phyloP scores from a whole-genome alignment of 2,888 invertebrate species.

The Mycalesis mineus region DNA sequence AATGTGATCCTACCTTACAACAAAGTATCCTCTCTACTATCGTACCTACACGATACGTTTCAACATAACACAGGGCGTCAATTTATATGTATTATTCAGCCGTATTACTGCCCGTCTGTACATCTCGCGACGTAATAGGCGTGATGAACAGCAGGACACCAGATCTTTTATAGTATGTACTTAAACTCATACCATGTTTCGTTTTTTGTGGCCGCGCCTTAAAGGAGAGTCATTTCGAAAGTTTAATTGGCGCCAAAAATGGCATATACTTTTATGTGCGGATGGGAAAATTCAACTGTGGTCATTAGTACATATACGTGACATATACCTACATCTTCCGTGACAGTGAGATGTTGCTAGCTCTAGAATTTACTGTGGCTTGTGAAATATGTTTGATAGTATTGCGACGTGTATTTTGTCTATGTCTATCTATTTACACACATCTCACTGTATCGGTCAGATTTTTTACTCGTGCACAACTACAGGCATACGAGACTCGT shows the following conservation, averaged over 20 bases:
- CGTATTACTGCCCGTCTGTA: conserved; percentile 15
- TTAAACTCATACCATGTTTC: conserved; percentile 21
- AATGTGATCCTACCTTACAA: conserved; percentile 11
- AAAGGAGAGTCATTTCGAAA: conserved; percentile 46
- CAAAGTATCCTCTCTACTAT: no score
- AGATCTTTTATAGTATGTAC: conserved; percentile 18
- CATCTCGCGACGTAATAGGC: conserved; percentile 24
- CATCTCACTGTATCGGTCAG: no score
- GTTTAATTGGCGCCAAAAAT: conserved; percentile 37
- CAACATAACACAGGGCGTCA: conserved; percentile 14
- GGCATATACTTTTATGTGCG: conserved; percentile 21
- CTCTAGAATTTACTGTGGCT: not conserved
- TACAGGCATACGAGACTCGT: no score
- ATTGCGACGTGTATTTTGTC: no score
- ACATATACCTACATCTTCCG: not conserved
- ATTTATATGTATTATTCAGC: conserved; percentile 22
- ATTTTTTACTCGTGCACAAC: no score
- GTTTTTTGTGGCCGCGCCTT: conserved; percentile 32
- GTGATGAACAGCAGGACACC: conserved; percentile 28
- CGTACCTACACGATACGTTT: not conserved
- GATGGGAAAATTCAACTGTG: conserved; percentile 22
- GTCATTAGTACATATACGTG: conserved; percentile 26
- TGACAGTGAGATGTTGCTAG: not conserved
- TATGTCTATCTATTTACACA: no score
- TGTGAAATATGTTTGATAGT: no score